Conservation (phyloP, 1,140 invertebrate genomes). For the Platorchestia sp. region DNA sequence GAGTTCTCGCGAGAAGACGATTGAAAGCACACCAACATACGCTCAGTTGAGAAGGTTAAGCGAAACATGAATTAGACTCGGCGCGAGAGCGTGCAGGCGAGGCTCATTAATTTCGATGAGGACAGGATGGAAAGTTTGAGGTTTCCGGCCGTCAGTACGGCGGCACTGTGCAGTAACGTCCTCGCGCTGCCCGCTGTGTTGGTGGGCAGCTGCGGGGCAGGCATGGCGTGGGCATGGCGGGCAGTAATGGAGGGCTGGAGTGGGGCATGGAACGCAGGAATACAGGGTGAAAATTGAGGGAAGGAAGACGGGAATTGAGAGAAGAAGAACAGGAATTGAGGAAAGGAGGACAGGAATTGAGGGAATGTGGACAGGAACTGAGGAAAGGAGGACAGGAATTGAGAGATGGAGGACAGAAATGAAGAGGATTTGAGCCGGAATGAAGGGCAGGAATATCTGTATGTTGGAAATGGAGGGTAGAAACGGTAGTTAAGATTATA, state of each 20-base stretch:
- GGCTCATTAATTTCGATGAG: neutral
- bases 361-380: neutral
- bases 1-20: no score
- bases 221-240: neutral
- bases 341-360: neutral
- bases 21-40: no score
- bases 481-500: no score
- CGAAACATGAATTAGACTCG: neutral
- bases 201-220: neutral
- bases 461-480: neutral
- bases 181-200: no score
- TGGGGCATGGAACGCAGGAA: neutral
- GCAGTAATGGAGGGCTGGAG: neutral
- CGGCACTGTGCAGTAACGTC: neutral
- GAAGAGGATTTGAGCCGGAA: neutral
- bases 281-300: neutral
- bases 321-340: neutral
- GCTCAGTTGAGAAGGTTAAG: neutral
- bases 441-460: neutral
- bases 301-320: neutral
- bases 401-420: neutral
- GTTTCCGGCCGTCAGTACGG: slow-evolving; percentile 8
- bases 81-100: neutral
- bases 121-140: neutral
- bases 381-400: neutral